Evolutionary conservation across 2,113 vertebrate genomes (phyloP), one percentile per base, ranked within the genome.

Genomic region (Macquaria ambigua): DNA sequence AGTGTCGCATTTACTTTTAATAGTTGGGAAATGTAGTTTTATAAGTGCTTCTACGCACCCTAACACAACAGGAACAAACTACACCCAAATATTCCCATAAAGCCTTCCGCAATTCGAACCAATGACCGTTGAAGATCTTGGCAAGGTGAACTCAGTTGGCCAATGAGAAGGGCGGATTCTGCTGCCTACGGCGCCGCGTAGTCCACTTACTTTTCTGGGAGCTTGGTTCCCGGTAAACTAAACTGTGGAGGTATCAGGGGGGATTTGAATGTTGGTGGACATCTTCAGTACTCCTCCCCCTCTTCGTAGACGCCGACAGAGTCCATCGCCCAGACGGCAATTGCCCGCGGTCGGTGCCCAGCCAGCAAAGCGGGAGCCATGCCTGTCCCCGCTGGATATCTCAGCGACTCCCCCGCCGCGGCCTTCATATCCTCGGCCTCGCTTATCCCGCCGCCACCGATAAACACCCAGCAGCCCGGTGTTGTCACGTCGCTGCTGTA

Each of bases 381-480:
- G 98, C 98, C 97, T 94, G 98, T 99, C 92, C 97, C 97, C 81
- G 98, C 97, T 85, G 97, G 91, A 93, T 93, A 97, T 93, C 93
- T 95, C 90, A 95, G 96, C 95, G 95, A 94, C 74, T 96, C 95
- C 86, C 88, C 93, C 55, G 93, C 95, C 62, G 93, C 95, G 93
- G 96, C 97, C 92, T 96, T 90, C 81, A 61, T 87, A 87, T 95
- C 96, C 92, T 96, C 97, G 94, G 96, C 96, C 93, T 98, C 97
- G 68, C 95, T 98, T 90, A 96, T 97, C 85, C 98, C 98, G 75
- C 98, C 97, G 83, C 97, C 98, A 8, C 97, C 98, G 94, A 99
- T 99, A 95, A 99, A 99, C 96, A 98, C 98, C 59, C 96, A 96
- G 89, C 98, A 99, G 94, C 98, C 98, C 81, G 97, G 98, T 31